These are phyloP conservation scores for Tigriopus japonicus DNA, from an alignment of 1,140 invertebrate genomes.

Conservation along the genomic window DNA sequence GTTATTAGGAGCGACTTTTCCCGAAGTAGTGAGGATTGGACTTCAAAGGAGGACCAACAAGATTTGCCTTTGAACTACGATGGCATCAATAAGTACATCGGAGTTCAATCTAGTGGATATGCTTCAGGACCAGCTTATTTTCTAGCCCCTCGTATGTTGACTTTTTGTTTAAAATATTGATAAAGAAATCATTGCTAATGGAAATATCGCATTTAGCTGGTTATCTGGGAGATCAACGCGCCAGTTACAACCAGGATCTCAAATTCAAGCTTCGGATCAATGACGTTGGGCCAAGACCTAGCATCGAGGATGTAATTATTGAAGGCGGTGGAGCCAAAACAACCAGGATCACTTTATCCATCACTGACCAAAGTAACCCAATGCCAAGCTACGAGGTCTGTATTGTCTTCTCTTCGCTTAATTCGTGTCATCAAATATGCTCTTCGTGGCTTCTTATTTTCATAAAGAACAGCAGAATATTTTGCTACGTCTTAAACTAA, in stretches of 20 bases:
- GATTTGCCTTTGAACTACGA: constrained; percentile 3
- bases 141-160: constrained; percentile 1
- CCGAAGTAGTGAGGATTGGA: constrained; percentile 12
- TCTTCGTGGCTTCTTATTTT: too few relatives aligned
- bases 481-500: too few relatives aligned
- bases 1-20: constrained; percentile 11
- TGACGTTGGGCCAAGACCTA: constrained; percentile 45
- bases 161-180: neutral
- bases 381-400: constrained; percentile 45
- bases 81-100: constrained; percentile 11
- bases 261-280: constrained; percentile 66
- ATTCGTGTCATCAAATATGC: too few relatives aligned
- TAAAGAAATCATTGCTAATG: neutral
- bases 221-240: constrained; percentile 64
- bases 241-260: constrained; percentile 85
- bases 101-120: constrained; percentile 9
- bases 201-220: neutral
- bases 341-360: constrained; percentile 59
- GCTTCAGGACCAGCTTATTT: neutral
- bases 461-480: too few relatives aligned
- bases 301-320: constrained; percentile 63
- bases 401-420: too few relatives aligned
- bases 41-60: constrained; percentile 1
- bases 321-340: constrained; percentile 45
- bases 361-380: constrained; percentile 75